Percentiles rank a stretch among this genome's conserved stretches.
phyloP scores from a whole-genome alignment of 2,797 vertebrate species.

The Staurois parvus region DNA sequence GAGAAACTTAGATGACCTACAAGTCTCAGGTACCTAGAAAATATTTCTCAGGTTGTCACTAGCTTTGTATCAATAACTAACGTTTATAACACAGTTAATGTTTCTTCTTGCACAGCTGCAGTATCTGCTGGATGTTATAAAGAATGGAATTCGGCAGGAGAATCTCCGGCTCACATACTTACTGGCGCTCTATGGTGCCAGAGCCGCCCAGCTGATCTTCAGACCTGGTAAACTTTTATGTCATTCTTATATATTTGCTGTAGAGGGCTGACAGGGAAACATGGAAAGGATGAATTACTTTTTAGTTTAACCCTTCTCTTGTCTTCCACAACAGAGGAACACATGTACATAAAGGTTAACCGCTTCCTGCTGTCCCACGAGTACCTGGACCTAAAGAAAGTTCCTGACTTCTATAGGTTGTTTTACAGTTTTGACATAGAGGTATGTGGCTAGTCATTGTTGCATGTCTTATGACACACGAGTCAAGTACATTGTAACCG shows the following conservation, averaged over 20 bases:
- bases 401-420: constrained; percentile 93
- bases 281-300: too few relatives aligned
- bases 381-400: constrained; percentile 86
- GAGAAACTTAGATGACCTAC: too few relatives aligned
- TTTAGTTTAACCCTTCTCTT: not conserved
- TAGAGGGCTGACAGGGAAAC: too few relatives aligned
- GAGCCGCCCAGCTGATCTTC: constrained; percentile 87
- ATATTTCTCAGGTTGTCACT: too few relatives aligned
- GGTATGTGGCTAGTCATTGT: constrained; percentile 72
- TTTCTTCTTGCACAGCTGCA: constrained; percentile 78
- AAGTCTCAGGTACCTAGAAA: too few relatives aligned
- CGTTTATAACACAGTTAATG: not conserved
- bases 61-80: not conserved
- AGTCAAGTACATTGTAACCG: not conserved
- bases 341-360: constrained; percentile 92
- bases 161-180: constrained; percentile 87
- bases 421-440: constrained; percentile 92
- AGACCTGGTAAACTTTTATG: constrained; percentile 82
- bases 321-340: constrained; percentile 82
- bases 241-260: too few relatives aligned
- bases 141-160: constrained; percentile 83
- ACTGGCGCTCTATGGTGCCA: constrained; percentile 83
- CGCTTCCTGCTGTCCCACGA: constrained; percentile 90
- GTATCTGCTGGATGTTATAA: constrained; percentile 89
- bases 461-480: not conserved